Evolutionary conservation across 2,113 vertebrate species (phyloP).

Genomic region (Acanthochromis polyacanthus): DNA sequence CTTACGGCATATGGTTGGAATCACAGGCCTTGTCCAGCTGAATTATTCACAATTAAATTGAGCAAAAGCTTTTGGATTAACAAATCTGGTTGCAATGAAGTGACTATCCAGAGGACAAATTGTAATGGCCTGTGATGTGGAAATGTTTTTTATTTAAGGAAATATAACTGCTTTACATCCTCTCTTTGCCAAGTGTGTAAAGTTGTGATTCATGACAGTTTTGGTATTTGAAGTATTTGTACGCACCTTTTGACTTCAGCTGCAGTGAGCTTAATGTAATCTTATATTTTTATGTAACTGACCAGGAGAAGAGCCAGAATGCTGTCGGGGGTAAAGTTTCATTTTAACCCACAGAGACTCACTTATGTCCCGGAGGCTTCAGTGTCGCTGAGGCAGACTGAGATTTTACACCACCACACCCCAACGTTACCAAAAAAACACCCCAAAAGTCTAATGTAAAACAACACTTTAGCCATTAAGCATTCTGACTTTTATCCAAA

Average conservation of each 20-base stretch:
- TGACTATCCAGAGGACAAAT: not conserved
- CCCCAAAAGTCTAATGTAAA: too few relatives aligned
- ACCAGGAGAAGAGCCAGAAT: not conserved
- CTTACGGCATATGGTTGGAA: constrained; percentile 56
- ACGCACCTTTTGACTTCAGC: constrained; percentile 9
- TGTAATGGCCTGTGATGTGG: not conserved
- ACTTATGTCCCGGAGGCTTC: not conserved
- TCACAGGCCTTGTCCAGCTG: constrained; percentile 32
- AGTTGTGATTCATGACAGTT: not conserved
- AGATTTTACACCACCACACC: constrained; percentile 26
- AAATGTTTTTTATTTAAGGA: not conserved
- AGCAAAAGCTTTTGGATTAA: constrained; percentile 17
- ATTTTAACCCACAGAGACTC: constrained; percentile 35
- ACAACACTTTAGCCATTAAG: too few relatives aligned
- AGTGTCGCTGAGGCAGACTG: constrained; percentile 24
- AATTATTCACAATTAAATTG: constrained; percentile 23
- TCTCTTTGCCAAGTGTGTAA: not conserved
- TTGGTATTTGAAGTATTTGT: not conserved
- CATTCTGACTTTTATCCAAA: too few relatives aligned
- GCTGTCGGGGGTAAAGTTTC: constrained; percentile 9
- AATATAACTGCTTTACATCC: not conserved
- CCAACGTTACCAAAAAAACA: not conserved
- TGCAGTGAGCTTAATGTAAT: not conserved
- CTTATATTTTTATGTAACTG: constrained; percentile 13
- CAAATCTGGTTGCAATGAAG: constrained; percentile 23